Evolutionary conservation across 1,140 invertebrate genomes (phyloP).

Genomic region (Phocides pigmalion): DNA sequence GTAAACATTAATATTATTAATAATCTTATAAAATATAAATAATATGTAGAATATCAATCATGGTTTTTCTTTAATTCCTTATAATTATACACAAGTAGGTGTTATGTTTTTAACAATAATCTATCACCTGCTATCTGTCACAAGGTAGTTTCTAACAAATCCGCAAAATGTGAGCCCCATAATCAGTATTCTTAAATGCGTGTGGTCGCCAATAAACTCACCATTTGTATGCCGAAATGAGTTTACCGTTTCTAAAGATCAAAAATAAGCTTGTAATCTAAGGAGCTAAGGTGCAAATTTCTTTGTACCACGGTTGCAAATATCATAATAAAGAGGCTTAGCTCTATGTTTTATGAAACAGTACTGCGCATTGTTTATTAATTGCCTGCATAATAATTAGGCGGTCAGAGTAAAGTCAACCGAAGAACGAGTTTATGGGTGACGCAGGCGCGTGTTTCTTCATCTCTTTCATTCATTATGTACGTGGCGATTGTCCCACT

Average conservation of each 20-base stretch:
- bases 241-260: not conserved
- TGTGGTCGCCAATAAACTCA: constrained; percentile 22
- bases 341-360: constrained; percentile 29
- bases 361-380: constrained; percentile 50
- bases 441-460: constrained; percentile 47
- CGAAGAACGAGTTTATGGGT: constrained; percentile 49
- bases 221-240: constrained; percentile 18
- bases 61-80: no score
- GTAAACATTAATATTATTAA: no score
- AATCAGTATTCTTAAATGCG: constrained; percentile 7
- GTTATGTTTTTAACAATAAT: no score
- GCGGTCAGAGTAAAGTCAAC: constrained; percentile 25
- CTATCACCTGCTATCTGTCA: no score
- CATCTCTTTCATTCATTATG: constrained; percentile 44
- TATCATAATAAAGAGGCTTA: constrained; percentile 35
- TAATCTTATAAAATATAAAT: no score
- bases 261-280: constrained; percentile 5
- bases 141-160: not conserved
- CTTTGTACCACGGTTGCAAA: not conserved
- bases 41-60: no score
- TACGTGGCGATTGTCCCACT: constrained; percentile 41
- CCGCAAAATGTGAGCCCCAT: not conserved
- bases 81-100: no score
- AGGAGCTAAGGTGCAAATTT: constrained; percentile 3
- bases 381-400: constrained; percentile 53